Evolutionary conservation across 2,797 vertebrate species (phyloP).

Genomic region (Lutjanus argentimaculatus): DNA sequence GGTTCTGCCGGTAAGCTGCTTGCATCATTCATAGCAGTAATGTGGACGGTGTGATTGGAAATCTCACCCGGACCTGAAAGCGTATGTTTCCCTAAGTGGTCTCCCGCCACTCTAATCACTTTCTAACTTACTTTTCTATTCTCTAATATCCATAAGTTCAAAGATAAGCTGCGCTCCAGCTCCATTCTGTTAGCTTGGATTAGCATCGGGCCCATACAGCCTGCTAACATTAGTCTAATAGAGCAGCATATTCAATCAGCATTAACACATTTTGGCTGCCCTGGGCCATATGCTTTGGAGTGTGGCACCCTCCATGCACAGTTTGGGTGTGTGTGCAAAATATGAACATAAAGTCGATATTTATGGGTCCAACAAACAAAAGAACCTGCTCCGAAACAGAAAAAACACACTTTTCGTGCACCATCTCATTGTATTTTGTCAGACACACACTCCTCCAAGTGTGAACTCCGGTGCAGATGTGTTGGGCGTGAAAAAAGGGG

Average conservation of each 20-base stretch:
- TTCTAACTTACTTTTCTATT: slow-evolving; percentile 78
- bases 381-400: neutral
- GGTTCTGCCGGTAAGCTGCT: slow-evolving; percentile 59
- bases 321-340: slow-evolving; percentile 2
- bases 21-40: slow-evolving; percentile 65
- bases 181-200: slow-evolving; percentile 74
- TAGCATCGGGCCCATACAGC: slow-evolving; percentile 56
- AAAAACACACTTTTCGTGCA: neutral
- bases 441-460: neutral
- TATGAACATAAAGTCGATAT: neutral
- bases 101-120: slow-evolving; percentile 78
- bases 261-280: slow-evolving; percentile 65
- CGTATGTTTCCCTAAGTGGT: slow-evolving; percentile 80
- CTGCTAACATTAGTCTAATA: slow-evolving; percentile 78
- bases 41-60: slow-evolving; percentile 65
- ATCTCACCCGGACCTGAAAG: slow-evolving; percentile 67
- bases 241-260: slow-evolving; percentile 77
- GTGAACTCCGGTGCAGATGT: slow-evolving; percentile 43
- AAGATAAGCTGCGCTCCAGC: slow-evolving; percentile 59
- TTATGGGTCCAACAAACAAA: neutral
- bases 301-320: slow-evolving; percentile 22
- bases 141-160: slow-evolving; percentile 75
- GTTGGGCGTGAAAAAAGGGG: slow-evolving; percentile 63
- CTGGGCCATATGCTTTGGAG: slow-evolving; percentile 66
- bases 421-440: neutral